Evolutionary conservation across 2,797 vertebrate species (phyloP), one percentile per base, ranked within the genome.

Genomic region (Anabas testudineus): DNA sequence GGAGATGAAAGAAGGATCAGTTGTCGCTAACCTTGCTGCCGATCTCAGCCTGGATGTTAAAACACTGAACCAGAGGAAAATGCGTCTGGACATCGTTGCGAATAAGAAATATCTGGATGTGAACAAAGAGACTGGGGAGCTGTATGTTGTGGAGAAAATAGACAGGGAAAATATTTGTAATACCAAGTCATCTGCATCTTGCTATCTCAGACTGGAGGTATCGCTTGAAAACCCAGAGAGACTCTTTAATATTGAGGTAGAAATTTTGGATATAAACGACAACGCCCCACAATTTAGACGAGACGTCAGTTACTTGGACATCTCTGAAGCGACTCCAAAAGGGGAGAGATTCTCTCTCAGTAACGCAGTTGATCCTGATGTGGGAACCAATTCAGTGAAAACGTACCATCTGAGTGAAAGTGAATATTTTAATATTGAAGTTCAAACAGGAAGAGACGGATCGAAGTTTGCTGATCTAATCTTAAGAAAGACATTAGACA

Each of bases 1-100:
- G 26, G 92, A 93, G 47, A 82, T 90, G 82, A 78, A 90, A 15
- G 86, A 87, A 69, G 87, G 87, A 24, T 88, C 91, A 0, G 42
- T 89, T 2, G 86, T 93, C 0, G 89, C 88, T 0, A 92, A 91
- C 56, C 45, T 91, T 26, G 90, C 87, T 3, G 36, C 66, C 1
- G 91, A 93, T 84, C 60, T 93, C 0, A 69, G 73, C 2, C 24
- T 93, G 46, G 87, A 91, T 28, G 53, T 84, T 0, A 79, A 81
- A 34, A 82, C 76, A 10, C 39, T 93, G 21, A 65, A 48, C 16
- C 45, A 63, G 43, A 71, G 90, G n/a, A 87, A 88, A 5, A 71
- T 91, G 46, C 83, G 90, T 0, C 52, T 92, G 1, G 89, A 88
- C 18, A 78, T 87, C 2, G 71, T 88, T 1, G 57, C 71, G 0